A percentile compares a stretch with the other conserved stretches of the same genome.
phyloP scores from a whole-genome alignment of 2,113 vertebrate species.

The Himantopus leucocephalus region DNA sequence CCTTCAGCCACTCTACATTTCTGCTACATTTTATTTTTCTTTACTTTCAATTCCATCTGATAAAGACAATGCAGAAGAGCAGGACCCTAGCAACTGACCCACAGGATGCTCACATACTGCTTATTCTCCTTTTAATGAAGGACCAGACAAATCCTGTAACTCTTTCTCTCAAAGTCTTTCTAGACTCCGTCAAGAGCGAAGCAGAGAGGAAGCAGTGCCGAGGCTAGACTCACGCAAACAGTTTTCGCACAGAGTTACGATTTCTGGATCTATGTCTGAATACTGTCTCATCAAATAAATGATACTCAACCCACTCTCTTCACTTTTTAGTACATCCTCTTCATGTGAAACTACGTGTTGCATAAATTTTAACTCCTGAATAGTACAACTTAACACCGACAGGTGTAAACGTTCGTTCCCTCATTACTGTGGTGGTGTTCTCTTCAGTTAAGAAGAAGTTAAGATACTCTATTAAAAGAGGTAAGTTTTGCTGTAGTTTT shows the following conservation, averaged over 20 bases:
- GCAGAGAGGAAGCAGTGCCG: not conserved
- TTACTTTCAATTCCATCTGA: not conserved
- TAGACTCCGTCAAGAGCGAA: not conserved
- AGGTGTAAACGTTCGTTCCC: not conserved
- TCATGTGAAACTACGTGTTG: accelerated
- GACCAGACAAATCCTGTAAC: not conserved
- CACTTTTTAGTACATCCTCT: not conserved
- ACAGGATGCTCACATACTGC: not conserved
- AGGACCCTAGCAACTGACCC: not conserved
- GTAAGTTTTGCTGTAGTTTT: not conserved
- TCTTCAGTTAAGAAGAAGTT: not conserved
- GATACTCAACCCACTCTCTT: not conserved
- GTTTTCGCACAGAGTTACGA: not conserved
- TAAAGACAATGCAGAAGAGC: not conserved
- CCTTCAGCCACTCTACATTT: not conserved
- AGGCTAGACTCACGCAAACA: not conserved
- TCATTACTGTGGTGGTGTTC: not conserved
- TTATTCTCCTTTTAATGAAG: not conserved
- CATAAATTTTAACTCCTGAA: not conserved
- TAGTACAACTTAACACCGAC: not conserved
- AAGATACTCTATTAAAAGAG: not conserved
- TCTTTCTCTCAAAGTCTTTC: not conserved
- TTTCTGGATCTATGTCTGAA: not conserved
- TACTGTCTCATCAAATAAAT: not conserved
- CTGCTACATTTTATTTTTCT: not conserved